Conservation (phyloP, 2,113 vertebrate species). For the Geococcyx californianus region DNA sequence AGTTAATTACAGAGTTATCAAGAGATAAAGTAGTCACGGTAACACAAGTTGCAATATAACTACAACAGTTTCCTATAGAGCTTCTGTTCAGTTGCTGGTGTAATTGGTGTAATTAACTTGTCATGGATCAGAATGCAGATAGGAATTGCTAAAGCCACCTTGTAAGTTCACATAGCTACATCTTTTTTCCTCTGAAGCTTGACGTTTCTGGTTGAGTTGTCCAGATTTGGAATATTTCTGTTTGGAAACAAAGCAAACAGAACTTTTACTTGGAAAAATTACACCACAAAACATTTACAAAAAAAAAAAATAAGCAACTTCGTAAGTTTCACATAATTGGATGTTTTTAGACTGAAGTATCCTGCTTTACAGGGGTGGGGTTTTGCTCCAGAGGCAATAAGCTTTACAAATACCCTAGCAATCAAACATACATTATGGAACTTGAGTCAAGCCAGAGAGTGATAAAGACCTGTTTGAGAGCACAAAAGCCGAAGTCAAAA, state of each 20-base stretch:
- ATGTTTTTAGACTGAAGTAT: neutral
- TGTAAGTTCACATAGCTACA: neutral
- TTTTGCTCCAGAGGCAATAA: neutral
- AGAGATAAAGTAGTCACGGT: constrained; percentile 64
- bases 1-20: constrained; percentile 70
- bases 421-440: neutral
- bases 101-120: constrained; percentile 70
- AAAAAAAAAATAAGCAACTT: neutral
- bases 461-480: neutral
- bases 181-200: neutral
- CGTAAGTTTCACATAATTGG: fast-evolving
- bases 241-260: neutral
- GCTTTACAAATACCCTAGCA: neutral
- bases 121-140: constrained; percentile 60
- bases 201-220: neutral
- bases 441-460: neutral
- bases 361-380: fast-evolving
- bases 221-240: neutral
- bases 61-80: constrained; percentile 64
- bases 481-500: neutral
- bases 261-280: neutral
- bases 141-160: constrained; percentile 50
- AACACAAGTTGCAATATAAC: constrained; percentile 64
- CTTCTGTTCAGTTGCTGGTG: constrained; percentile 56
- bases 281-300: neutral